Base-by-base conservation (phyloP, 2,113 vertebrate species). In the Gavia stellata region DNA sequence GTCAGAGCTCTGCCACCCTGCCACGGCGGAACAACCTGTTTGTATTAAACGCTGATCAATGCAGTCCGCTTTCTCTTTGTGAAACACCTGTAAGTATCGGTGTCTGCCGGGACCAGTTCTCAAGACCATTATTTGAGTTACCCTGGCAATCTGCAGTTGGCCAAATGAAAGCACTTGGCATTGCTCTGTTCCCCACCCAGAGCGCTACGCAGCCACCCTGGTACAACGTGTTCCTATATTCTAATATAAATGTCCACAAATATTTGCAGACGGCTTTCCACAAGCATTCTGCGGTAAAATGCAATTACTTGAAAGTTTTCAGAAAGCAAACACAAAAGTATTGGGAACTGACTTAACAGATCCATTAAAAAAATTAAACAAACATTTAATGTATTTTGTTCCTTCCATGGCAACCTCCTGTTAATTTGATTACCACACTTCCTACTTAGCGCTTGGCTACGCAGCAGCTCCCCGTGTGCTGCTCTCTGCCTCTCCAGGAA, bases 311-410 rank as follows among this genome's bases (percentile, higher is more conserved):
- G 36, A 4, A 80, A 96, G 93, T 94, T 92, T 95, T 88, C 96
- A 70, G 85, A 88, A 68, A 88, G 90, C 90, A 96, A 96, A 97
- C 93, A 95, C n/a, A 11, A 40, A 93, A 88, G 88, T n/a, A 26
- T 4, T 65, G 88, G 82, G 88, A 81, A 56, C 86, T 18, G 91
- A 33, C 90, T 92, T 92, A 93, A 94, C 73, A 90, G 88, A 96
- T 5, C 81, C 88, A 93, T 97, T 79, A 61, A 94, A 88, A 73
- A 87, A 83, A 81, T 65, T 75, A 75, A 88, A 92, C 80, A 83
- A 92, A 73, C 85, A 83, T 26, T 62, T 58, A 24, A 58, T 58
- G 92, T 47, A 34, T 81, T 92, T 86, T 72, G 90, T 61, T 95
- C 85, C 90, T 88, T 88, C 90, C 79, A 36, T 20, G 85, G 86